phyloP scores from a whole-genome alignment of 2,113 vertebrate species.

The Eurypyga helias region DNA sequence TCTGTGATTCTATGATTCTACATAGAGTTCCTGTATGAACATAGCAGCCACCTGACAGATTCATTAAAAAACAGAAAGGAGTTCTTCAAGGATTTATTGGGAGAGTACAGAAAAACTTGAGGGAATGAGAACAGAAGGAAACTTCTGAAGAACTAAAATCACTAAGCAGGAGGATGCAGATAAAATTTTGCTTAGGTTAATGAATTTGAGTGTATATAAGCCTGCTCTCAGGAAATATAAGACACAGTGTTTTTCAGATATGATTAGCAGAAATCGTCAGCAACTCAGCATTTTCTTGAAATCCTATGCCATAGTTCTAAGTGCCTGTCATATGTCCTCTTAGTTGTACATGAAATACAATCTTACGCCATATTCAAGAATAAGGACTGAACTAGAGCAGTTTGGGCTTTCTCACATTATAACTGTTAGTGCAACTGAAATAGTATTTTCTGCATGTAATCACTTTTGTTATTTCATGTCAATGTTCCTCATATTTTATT shows the following conservation, averaged over 20 bases:
- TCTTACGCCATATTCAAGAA: too few relatives aligned
- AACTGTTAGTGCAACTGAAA: not conserved
- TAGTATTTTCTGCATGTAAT: not conserved
- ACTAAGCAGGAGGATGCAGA: not conserved
- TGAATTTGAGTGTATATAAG: not conserved
- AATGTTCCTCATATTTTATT: not conserved
- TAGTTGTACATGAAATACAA: not conserved
- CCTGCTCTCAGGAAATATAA: not conserved
- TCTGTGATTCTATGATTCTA: too few relatives aligned
- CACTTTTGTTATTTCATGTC: not conserved
- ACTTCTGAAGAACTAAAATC: not conserved
- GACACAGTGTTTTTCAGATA: not conserved
- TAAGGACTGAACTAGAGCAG: not conserved
- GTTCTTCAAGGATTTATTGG: not conserved
- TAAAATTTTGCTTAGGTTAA: not conserved
- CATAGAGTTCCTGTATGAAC: fast-evolving
- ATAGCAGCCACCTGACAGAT: not conserved
- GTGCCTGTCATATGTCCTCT: not conserved
- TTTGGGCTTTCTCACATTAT: not conserved
- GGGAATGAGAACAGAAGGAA: not conserved
- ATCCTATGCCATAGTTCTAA: not conserved
- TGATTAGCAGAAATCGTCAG: not conserved
- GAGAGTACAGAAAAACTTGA: not conserved
- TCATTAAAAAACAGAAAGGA: not conserved
- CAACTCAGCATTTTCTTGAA: not conserved